Evolutionary conservation across 2,113 vertebrate genomes (phyloP), one percentile per base, ranked within the genome.

Genomic region (Addax nasomaculatus): DNA sequence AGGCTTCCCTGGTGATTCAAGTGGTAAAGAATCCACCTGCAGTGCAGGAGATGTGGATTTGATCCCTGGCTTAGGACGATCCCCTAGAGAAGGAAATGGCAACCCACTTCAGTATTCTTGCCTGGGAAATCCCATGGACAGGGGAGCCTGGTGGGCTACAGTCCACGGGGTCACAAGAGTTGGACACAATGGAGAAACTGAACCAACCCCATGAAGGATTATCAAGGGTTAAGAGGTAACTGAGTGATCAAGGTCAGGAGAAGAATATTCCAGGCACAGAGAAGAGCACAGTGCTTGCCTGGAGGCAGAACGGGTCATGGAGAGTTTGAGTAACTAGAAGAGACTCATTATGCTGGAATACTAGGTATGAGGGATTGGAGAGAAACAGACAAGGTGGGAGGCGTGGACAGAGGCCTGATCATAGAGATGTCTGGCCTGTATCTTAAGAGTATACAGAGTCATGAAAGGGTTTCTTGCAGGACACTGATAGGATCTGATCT

Each of bases 151-250:
- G 64, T 70, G 19, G n/a, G 19, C 64, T 70, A 70, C n/a, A 23
- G 64, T 36, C n/a, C 64, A 70, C 36, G n/a, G 64, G 64, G 64
- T 36, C 64, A 70, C n/a, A 23, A 70, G 5, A 36, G n/a, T 36
- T 36, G n/a, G 9, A 23, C 10, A 70, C 19, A 23, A 36, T 0
- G 10, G n/a, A 70, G 67, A 39, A n/a, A 70, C 67, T 70, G n/a
- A 39, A 70, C 67, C n/a, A 39, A 70, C n/a, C 10, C n/a, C 67
- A 70, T 39, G n/a, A 70, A 70, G 19, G 67, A 6, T 89, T 89
- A 89, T 79, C 88, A 97, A 78, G 45, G 85, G 17, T 92, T 58
- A 85, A 92, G 78, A 90, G n/a, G 58, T 89, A 87, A 80, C 83
- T 15, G 30, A 55, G 27, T 88, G 57, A n/a, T 84, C 57, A 36